Base-by-base conservation (phyloP, 2,113 vertebrate species). In the Clarias macrocephalus region DNA sequence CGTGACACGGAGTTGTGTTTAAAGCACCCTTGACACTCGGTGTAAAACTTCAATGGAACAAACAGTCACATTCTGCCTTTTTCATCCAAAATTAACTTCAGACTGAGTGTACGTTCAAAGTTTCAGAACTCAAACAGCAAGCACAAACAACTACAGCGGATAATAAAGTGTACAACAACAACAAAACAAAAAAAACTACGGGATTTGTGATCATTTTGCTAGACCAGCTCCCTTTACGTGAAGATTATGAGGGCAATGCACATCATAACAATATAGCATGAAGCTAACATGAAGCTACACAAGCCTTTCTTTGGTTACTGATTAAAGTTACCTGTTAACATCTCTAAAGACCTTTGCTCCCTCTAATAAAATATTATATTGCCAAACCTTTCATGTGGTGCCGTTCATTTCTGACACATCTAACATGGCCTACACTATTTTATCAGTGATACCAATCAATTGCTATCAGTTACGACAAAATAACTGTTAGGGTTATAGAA, bases 281-380 rank as follows among this genome's bases (percentile, higher is more conserved):
- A 60, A 52, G 6, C 23, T 76, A 52, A 11, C 18, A 5, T 42
- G 30, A 57, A 57, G 30, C 23, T 28, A 3, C 48, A 63, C 42
- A 63, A 0, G n/a, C 59, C 23, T 23, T 54, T 28, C 42, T 18
- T 1, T 57, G 8, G 37, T 87, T 77, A 77, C 81, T 87, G 48
- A 87, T 68, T 57, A 83, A 54, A 63, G 13, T 15, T 30, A 33
- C 85, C 70, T 25, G 48, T 18, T 28, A 56, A 28, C 52, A 79
- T 79, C 52, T 1, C 25, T 18, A 76, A 54, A 63, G 73, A 79
- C 81, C 56, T 87, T 80, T 66, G 82, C 52, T 21, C 73, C 2
- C 19, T 68, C 21, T 30, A 11, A 65, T 25, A 60, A 88, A 18
- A 52, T 12, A 60, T 42, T 3, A 6, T 66, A 13, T 21, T 57